Evolutionary conservation across 1,140 invertebrate species (phyloP).

Genomic region (Ectropis grisescens): DNA sequence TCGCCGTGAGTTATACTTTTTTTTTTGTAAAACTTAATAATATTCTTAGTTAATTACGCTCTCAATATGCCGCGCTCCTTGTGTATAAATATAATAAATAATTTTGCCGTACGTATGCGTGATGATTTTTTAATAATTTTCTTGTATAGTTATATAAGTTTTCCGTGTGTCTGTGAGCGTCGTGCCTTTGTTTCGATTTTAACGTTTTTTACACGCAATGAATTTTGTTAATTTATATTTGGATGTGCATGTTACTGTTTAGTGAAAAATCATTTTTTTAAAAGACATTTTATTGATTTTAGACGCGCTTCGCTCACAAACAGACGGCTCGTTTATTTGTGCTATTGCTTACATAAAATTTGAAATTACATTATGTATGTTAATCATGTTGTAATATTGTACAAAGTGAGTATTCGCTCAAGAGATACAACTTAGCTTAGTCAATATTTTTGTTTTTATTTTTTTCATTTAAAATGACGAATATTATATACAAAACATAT

Average conservation of each 20-base stretch:
- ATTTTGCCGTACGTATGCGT: too few species aligned
- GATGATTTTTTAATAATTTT: too few species aligned
- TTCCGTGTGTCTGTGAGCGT: too few species aligned
- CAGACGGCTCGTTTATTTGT: constrained; percentile 19
- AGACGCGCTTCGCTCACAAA: constrained; percentile 13
- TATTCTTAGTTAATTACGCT: too few species aligned
- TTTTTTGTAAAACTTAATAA: too few species aligned
- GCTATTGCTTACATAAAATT: constrained; percentile 47
- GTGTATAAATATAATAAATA: too few species aligned
- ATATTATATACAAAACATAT: constrained; percentile 34
- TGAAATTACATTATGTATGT: constrained; percentile 41
- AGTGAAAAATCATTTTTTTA: constrained; percentile 4
- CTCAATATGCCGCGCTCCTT: constrained; percentile 13
- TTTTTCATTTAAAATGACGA: constrained; percentile 45
- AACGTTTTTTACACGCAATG: too few species aligned
- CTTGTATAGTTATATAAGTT: too few species aligned
- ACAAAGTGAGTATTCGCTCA: constrained; percentile 63
- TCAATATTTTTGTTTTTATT: constrained; percentile 23
- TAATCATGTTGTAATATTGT: constrained; percentile 57
- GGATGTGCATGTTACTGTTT: too few species aligned
- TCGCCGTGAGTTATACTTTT: too few species aligned
- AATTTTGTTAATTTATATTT: too few species aligned
- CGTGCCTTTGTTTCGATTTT: too few species aligned
- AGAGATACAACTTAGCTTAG: constrained; percentile 56
- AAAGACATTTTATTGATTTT: constrained; percentile 36